Base-by-base conservation (phyloP, 2,888 invertebrate genomes). In the Catocala nupta region DNA sequence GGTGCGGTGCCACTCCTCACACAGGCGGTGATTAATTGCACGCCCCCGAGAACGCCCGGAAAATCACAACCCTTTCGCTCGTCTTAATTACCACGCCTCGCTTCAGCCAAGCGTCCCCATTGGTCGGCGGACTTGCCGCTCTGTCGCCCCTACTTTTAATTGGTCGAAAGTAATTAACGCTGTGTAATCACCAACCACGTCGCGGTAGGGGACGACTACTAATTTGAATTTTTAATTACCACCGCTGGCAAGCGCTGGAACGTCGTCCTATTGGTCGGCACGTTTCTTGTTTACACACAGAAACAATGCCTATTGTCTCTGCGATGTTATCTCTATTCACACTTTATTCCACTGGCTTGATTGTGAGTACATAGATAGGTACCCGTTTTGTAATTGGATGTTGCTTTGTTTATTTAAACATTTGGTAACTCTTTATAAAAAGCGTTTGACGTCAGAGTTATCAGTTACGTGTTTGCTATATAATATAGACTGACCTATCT, bases 191-290 rank as follows among this genome's bases (percentile, higher is more conserved):
- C 92, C 91, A 89, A 91, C 90, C 83, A 87, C 84, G 85, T 81
- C 81, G 85, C 79, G 78, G 85, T 85, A 88, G 88, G 91, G 92
- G 93, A 86, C 87, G 88, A 82, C 79, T 84, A 78, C 87, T 92
- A 90, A 93, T 93, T 94, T 93, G 86, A 92, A 93, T 92, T 93
- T 94, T 94, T 93, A 94, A 93, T 93, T 93, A 93, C 79, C 80
- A 73, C 73, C 76, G 73, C 71, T 78, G 75, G 77, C 75, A 71
- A 66, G 69, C 68, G 60, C 49, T 65, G 63, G 62, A 63, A 70
- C 77, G 80, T 65, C 80, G 73, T 62, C 84, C 83, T 77, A 93
- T 93, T 93, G 93, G 93, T 84, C 80, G 87, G 63, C 63, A 75
- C 68, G 68, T 77, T 78, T 81, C 71, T 70, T 69, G 80, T 86